Conservation (phyloP, 1,140 invertebrate genomes). For the Drosophila ogumai region DNA sequence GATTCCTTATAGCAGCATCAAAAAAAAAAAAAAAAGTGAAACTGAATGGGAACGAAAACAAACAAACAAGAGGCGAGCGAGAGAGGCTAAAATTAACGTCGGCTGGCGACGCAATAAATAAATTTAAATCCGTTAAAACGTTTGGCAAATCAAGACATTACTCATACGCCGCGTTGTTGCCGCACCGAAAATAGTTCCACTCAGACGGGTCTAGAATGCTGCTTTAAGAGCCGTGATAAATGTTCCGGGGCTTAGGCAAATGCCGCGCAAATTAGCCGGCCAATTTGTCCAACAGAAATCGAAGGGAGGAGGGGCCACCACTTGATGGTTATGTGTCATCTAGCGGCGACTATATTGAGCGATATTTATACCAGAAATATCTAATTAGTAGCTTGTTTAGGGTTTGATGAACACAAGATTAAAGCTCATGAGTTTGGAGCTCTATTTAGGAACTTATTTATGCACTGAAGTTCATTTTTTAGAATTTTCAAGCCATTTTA, state of each 20-base stretch:
- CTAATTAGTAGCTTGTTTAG: too few species aligned
- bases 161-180: slow-evolving; percentile 68
- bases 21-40: background rate
- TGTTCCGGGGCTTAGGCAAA: slow-evolving; percentile 62
- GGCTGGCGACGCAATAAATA: slow-evolving; percentile 56
- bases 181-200: slow-evolving; percentile 61
- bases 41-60: slow-evolving; percentile 31
- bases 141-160: slow-evolving; percentile 80
- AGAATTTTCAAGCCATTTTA: background rate
- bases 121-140: slow-evolving; percentile 73
- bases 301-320: slow-evolving; percentile 2
- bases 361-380: background rate
- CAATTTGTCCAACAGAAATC: slow-evolving; percentile 68
- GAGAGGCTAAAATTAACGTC: slow-evolving; percentile 62
- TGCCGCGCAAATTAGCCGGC: slow-evolving; percentile 71
- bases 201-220: slow-evolving; percentile 40
- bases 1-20: background rate
- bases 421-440: background rate
- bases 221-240: slow-evolving; percentile 64
- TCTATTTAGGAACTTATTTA: too few species aligned
- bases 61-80: slow-evolving; percentile 27
- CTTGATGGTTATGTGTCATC: slow-evolving; percentile 17
- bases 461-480: background rate
- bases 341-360: background rate
- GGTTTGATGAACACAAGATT: background rate